Evolutionary conservation across 2,113 vertebrate species (phyloP), one percentile per base, ranked within the genome.

Genomic region (Forbesichthys papilliferus): DNA sequence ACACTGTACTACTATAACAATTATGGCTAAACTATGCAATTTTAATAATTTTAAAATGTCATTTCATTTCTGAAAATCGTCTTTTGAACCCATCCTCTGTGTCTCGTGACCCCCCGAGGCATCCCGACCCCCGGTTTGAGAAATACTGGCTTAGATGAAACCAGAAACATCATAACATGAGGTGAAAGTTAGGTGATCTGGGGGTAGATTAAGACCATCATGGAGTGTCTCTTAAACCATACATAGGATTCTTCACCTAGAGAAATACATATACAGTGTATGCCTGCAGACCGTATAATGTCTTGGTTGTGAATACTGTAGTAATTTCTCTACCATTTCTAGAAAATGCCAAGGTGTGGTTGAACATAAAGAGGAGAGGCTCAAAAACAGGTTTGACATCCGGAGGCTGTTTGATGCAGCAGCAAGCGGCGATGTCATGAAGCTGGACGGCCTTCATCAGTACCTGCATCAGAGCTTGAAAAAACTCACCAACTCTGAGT

Each of bases 331-430:
- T 68, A 65, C 58, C 70, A 12, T 68, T 63, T 67, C 5, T n/a
- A 90, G 92, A 61, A 3, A 0, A 18, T 65, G 85, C 71, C 9
- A 69, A 92, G 86, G 92, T 11, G 65, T 82, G 12, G n/a, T 5
- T 3, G 48, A 34, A 86, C 85, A 46, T 82, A 85, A 88, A 70
- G 65, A 82, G 73, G 78, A 65, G 56, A 33, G 16, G 20, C 71
- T 78, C 36, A 66, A 18, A 7, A 58, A 66, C 8, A 88, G 3
- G 0, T 93, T 90, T 68, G 61, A 69, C 64, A 78, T 83, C 4
- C 68, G 87, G 0, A 86, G 84, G 52, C 83, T 99, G 74, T 99
- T 98, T 70, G 94, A 96, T 14, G 96, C 96, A 0, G 96, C 92
- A 0, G 94, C 96, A 69, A 92, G 89, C 62, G 90, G 95, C 12